These are phyloP conservation scores for Leptodirus hochenwartii DNA, from an alignment of 2,888 invertebrate genomes.

Conservation along the genomic window DNA sequence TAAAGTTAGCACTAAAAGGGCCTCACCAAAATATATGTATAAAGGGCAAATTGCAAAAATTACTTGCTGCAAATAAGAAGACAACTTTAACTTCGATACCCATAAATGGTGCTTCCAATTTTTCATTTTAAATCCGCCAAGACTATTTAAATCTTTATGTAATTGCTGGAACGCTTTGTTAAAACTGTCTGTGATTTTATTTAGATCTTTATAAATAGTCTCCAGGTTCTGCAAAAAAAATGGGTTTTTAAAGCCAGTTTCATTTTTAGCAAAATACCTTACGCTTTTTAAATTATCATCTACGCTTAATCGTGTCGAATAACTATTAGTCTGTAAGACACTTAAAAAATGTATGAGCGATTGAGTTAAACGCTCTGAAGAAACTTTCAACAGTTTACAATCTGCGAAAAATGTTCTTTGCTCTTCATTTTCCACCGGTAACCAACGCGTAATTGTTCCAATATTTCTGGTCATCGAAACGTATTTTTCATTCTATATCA, in stretches of 20 bases:
- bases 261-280: not conserved
- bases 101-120: conserved; percentile 35
- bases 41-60: conserved; percentile 34
- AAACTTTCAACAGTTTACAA: conserved; percentile 32
- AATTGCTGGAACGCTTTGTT: conserved; percentile 33
- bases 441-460: conserved; percentile 30
- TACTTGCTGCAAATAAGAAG: conserved; percentile 34
- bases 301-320: conserved; percentile 6
- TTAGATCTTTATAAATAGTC: conserved; percentile 34
- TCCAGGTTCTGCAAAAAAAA: conserved; percentile 34
- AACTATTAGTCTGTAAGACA: conserved; percentile 26
- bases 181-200: conserved; percentile 33
- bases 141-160: conserved; percentile 17
- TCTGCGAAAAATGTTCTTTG: conserved; percentile 31
- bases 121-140: conserved; percentile 26
- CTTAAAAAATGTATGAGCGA: conserved; percentile 28
- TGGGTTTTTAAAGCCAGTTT: conserved; percentile 7
- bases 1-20: conserved; percentile 35
- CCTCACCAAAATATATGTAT: conserved; percentile 38
- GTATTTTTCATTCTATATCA: no score
- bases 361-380: conserved; percentile 22
- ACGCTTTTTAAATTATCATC: not conserved
- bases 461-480: conserved; percentile 23
- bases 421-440: conserved; percentile 33
- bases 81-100: conserved; percentile 34